A percentile compares a stretch with the other conserved stretches of the same genome.
Conservation (phyloP, 2,797 vertebrate species). For the Falco concolor region DNA sequence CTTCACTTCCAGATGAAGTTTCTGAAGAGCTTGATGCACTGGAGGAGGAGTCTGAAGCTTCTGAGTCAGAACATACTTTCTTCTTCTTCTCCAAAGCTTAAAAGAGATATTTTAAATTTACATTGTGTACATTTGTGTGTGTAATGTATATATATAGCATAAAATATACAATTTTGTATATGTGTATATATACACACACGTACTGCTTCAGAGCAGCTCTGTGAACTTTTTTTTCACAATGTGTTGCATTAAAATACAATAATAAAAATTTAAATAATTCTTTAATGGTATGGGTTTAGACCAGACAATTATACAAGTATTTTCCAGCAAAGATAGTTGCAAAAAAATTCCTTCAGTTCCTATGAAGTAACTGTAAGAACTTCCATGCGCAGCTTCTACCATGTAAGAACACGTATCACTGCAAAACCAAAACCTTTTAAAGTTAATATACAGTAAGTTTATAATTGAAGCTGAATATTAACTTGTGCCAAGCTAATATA, state of each 20-base stretch:
- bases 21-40: conserved; percentile 80
- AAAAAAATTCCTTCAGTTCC: neutral
- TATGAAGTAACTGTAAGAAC: neutral
- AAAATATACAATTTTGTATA: accelerated
- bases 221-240: neutral
- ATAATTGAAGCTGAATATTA: neutral
- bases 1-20: conserved; percentile 80
- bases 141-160: neutral
- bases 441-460: neutral
- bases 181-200: accelerated
- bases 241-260: neutral
- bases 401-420: neutral
- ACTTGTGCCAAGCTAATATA: neutral
- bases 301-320: neutral
- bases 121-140: accelerated
- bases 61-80: conserved; percentile 78
- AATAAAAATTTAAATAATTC: neutral
- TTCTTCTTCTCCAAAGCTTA: conserved; percentile 82
- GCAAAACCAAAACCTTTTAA: neutral
- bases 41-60: conserved; percentile 80
- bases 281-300: too few species aligned
- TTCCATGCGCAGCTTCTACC: neutral
- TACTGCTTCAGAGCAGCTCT: neutral
- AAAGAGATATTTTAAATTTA: neutral
- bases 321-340: neutral